Conservation (phyloP, 2,888 invertebrate species). For the Oligia strigilis region DNA sequence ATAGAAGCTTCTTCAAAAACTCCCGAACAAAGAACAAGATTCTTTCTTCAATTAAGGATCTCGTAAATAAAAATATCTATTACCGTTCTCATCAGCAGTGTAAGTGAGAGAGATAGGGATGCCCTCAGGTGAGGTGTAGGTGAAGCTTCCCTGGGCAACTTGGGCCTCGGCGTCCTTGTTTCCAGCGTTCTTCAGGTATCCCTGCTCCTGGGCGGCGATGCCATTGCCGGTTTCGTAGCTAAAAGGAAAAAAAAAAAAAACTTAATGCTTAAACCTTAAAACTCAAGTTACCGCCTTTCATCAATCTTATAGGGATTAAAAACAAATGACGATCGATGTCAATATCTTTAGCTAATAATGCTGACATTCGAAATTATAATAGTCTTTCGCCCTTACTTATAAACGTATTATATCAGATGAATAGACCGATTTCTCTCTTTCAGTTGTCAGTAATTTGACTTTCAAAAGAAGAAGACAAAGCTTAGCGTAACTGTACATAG, state of each 20-base stretch:
- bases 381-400: background rate
- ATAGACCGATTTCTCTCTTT: no score
- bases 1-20: background rate
- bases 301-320: background rate
- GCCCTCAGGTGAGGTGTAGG: constrained; percentile 94
- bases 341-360: background rate
- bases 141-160: constrained; percentile 92
- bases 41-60: background rate
- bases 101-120: constrained; percentile 92
- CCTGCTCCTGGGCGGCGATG: constrained; percentile 93
- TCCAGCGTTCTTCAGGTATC: constrained; percentile 93
- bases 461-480: no score
- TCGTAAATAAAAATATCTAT: constrained; percentile 8
- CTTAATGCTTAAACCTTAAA: background rate
- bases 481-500: no score
- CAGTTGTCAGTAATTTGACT: no score
- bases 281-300: background rate
- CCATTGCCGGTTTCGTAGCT: constrained; percentile 94
- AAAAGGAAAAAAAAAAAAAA: constrained; percentile 6
- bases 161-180: constrained; percentile 92
- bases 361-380: constrained; percentile 4
- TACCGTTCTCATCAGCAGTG: constrained; percentile 93
- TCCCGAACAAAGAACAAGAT: background rate
- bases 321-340: background rate
- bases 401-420: no score